These are phyloP conservation scores for Zaprionus africanus DNA, from an alignment of 1,140 invertebrate genomes.

Conservation along the genomic window DNA sequence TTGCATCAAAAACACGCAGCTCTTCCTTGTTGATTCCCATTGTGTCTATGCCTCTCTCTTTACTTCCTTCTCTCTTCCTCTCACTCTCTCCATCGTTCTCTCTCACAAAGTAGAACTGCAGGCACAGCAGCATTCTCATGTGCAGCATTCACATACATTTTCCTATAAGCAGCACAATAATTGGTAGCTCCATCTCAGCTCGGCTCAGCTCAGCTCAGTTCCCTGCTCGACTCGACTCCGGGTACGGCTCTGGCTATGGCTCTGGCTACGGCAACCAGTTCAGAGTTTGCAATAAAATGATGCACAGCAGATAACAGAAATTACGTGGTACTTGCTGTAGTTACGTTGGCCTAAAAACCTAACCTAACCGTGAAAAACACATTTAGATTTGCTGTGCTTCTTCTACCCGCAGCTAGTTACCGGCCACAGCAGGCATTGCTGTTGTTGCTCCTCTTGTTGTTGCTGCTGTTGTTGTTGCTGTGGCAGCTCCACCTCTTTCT, in stretches of 20 bases:
- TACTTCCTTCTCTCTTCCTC: not conserved
- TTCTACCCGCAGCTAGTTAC: constrained; percentile 47
- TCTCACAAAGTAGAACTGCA: not conserved
- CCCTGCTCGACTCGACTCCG: not conserved
- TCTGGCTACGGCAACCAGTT: constrained; percentile 27
- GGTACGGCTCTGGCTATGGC: not conserved
- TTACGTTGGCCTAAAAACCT: constrained; percentile 73
- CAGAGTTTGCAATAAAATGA: constrained; percentile 76
- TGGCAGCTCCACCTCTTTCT: constrained; percentile 64
- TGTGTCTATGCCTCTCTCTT: constrained; percentile 48
- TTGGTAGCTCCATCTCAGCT: constrained; percentile 57
- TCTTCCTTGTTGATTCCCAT: constrained; percentile 16
- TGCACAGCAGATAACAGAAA: constrained; percentile 78
- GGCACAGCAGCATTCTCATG: constrained; percentile 2
- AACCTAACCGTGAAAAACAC: constrained; percentile 74
- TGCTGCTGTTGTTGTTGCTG: constrained; percentile 36
- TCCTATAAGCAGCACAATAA: constrained; percentile 61
- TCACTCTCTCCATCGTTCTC: not conserved
- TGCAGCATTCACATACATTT: constrained; percentile 48
- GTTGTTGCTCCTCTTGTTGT: constrained; percentile 11
- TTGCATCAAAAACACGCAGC: not conserved
- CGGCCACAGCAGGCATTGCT: constrained; percentile 30
- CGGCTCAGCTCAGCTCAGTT: not conserved
- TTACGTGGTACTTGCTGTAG: constrained; percentile 58
- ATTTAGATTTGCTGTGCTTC: constrained; percentile 62